These are phyloP conservation scores for Chloromyia formosa DNA, from an alignment of 2,888 invertebrate genomes.

Conservation along the genomic window DNA sequence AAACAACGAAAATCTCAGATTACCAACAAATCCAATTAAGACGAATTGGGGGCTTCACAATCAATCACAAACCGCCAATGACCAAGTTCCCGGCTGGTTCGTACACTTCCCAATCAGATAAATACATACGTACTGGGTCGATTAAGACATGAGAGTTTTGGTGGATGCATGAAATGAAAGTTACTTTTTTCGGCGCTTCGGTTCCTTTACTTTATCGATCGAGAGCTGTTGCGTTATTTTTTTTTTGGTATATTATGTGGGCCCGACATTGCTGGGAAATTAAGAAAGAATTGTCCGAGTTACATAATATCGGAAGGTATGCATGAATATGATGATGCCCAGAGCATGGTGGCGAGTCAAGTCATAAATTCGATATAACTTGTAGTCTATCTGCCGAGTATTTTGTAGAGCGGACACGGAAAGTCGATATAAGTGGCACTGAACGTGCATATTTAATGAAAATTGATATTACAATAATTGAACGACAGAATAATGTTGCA, in stretches of 20 bases:
- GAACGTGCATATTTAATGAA: not conserved
- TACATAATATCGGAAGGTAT: not conserved
- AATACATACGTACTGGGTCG: not conserved
- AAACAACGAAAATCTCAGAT: constrained; percentile 34
- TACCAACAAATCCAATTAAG: constrained; percentile 38
- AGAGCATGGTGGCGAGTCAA: not conserved
- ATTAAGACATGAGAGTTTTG: no score
- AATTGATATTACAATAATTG: not conserved
- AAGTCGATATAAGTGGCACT: not conserved
- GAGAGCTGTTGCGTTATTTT: no score
- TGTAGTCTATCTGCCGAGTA: not conserved
- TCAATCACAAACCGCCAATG: constrained; percentile 26
- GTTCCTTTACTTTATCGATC: no score
- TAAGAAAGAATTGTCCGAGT: not conserved
- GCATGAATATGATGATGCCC: not conserved
- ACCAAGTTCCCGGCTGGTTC: not conserved
- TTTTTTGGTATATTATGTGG: no score
- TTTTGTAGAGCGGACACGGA: not conserved
- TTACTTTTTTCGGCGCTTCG: no score
- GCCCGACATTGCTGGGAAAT: not conserved
- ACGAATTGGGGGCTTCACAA: constrained; percentile 29
- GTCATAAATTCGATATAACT: not conserved
- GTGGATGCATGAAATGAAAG: no score
- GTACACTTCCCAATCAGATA: not conserved
- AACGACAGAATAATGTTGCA: no score